Conservation (phyloP, 2,113 vertebrate genomes). For the Gavia stellata region DNA sequence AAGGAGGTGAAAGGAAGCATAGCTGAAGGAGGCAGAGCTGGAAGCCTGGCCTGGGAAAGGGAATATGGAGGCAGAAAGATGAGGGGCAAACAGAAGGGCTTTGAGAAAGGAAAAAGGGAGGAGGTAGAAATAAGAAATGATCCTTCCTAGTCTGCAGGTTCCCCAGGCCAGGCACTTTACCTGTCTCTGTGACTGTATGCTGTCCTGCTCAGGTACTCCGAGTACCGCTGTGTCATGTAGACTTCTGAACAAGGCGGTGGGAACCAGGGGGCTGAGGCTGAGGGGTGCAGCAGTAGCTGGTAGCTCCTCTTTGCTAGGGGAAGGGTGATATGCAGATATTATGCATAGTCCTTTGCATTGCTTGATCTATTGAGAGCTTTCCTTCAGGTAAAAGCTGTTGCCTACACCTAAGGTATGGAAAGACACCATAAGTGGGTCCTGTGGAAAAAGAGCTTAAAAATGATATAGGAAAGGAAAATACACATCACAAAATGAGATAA, state of each 20-base stretch:
- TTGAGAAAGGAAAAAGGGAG: background rate
- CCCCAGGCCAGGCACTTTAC: background rate
- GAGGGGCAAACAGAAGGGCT: background rate
- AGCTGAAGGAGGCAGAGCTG: background rate
- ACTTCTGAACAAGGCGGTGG: background rate
- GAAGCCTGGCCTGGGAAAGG: background rate
- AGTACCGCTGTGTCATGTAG: background rate
- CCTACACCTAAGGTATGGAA: background rate
- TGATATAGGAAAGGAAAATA: background rate
- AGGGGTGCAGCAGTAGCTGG: background rate
- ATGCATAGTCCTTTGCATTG: background rate
- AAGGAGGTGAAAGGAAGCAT: background rate
- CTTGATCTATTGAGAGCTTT: background rate
- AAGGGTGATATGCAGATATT: background rate
- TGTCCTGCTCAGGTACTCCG: background rate
- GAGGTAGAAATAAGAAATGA: background rate
- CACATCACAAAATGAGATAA: background rate
- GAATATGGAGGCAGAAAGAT: background rate
- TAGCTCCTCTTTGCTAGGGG: background rate
- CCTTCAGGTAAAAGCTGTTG: background rate
- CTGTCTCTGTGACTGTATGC: background rate
- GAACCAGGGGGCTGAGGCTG: background rate
- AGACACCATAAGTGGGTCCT: background rate
- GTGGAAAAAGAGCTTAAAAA: background rate
- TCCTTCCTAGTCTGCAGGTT: background rate